Evolutionary conservation across 2,113 vertebrate species (phyloP), one percentile per base, ranked within the genome.

Genomic region (Tretioscincus oriximinensis): DNA sequence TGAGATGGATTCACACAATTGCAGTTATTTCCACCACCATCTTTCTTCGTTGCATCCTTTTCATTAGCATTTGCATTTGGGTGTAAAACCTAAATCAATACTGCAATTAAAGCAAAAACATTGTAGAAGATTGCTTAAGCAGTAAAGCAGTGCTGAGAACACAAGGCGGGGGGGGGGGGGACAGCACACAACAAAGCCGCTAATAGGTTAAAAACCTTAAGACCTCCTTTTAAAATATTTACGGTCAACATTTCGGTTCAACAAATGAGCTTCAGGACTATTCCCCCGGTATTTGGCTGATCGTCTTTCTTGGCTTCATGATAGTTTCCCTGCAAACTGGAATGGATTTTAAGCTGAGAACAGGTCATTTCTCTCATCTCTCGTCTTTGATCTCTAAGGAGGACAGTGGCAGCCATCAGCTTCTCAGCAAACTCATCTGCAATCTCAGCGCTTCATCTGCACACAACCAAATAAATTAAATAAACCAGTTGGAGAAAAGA

Each of bases 81-180:
- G 67, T 66, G n/a, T 86, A 75, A 83, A 84, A 82, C 85, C 88
- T 87, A 86, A 90, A 91, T 93, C 86, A 88, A 90, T 90, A 90
- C 49, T 75, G 85, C 90, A 90, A 89, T 91, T 92, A 92, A 93
- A 91, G 87, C 85, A 91, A 91, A 90, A 90, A 86, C 88, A 90
- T 88, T 90, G 88, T 87, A 89, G 85, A 82, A 90, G 87, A 80
- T 81, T 81, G 77, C 69, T 24, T 24, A 81, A 90, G 80, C 84
- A 67, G 77, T 88, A 85, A 90, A 92, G 89, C 54, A 14, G 14
- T 58, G 16, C 63, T 79, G 67, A 80, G 86, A 91, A 87, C 83
- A 88, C 88, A 91, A 73, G 85, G n/a, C n/a, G n/a, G n/a, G n/a
- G n/a, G n/a, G n/a, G n/a, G 72, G 68, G 72, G 68, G 82, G 90